phyloP scores from a whole-genome alignment of 2,113 vertebrate species.

The Podilymbus podiceps region DNA sequence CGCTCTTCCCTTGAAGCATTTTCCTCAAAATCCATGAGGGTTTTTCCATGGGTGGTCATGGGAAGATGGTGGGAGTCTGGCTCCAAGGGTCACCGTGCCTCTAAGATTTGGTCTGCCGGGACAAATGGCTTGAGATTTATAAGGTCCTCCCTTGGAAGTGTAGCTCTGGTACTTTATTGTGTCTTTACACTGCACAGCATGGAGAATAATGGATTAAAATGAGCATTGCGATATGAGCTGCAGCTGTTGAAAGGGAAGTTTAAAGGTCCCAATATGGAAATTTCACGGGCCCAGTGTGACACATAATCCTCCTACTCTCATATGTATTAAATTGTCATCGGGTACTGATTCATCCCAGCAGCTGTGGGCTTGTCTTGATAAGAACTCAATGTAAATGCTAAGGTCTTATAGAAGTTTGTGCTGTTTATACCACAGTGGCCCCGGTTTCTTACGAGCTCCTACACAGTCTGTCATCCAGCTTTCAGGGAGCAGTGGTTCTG shows the following conservation, averaged over 20 bases:
- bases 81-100: fast-evolving
- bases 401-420: neutral
- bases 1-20: fast-evolving
- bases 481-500: neutral
- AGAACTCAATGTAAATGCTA: neutral
- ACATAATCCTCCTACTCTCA: neutral
- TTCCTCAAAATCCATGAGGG: neutral
- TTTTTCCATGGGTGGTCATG: fast-evolving
- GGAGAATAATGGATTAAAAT: neutral
- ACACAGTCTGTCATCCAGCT: neutral
- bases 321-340: fast-evolving
- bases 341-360: neutral
- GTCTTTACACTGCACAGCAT: neutral
- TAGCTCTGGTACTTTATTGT: neutral
- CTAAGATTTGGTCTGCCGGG: neutral
- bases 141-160: fast-evolving
- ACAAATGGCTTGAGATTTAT: neutral
- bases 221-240: fast-evolving
- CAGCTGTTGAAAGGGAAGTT: neutral
- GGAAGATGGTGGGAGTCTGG: neutral
- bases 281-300: neutral
- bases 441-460: neutral
- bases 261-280: slow-evolving; percentile 2
- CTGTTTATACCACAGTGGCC: neutral
- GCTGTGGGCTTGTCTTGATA: neutral